phyloP scores from a whole-genome alignment of 1,140 invertebrate genomes.

The Temnothorax curvispinosus region DNA sequence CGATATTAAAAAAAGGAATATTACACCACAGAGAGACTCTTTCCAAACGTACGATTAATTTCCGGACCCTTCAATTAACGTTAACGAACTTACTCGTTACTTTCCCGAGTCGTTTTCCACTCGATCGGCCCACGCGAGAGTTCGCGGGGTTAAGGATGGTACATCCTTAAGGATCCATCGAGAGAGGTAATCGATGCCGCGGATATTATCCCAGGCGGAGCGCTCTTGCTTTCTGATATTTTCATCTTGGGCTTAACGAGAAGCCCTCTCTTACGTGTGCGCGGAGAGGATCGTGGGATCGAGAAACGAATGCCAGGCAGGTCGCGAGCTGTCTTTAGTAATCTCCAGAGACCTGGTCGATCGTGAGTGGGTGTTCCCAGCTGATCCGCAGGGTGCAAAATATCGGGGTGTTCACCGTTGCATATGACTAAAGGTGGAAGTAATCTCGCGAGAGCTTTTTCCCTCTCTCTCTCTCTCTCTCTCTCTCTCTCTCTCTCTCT shows the following conservation, averaged over 20 bases:
- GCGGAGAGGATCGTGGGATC: slow-evolving; percentile 75
- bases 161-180: background rate
- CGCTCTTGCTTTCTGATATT: slow-evolving; percentile 43
- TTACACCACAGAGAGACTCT: too few relatives aligned
- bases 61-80: slow-evolving; percentile 36
- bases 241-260: slow-evolving; percentile 34
- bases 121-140: background rate
- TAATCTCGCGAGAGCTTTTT: slow-evolving; percentile 20
- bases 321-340: slow-evolving; percentile 73
- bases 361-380: slow-evolving; percentile 80
- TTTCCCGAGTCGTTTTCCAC: slow-evolving; percentile 42
- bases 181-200: slow-evolving; percentile 32
- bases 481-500: background rate
- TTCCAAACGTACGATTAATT: slow-evolving; percentile 10
- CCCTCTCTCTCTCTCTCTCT: background rate
- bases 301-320: slow-evolving; percentile 65
- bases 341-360: slow-evolving; percentile 63
- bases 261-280: slow-evolving; percentile 47
- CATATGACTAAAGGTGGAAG: slow-evolving; percentile 33
- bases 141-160: slow-evolving; percentile 60
- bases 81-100: slow-evolving; percentile 28
- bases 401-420: slow-evolving; percentile 64
- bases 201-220: slow-evolving; percentile 47
- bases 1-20: background rate
- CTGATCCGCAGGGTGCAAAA: slow-evolving; percentile 62